A percentile compares a stretch with the other conserved stretches of the same genome.
Conservation (phyloP, 2,888 invertebrate species). For the Drosophila trichaetosa region DNA sequence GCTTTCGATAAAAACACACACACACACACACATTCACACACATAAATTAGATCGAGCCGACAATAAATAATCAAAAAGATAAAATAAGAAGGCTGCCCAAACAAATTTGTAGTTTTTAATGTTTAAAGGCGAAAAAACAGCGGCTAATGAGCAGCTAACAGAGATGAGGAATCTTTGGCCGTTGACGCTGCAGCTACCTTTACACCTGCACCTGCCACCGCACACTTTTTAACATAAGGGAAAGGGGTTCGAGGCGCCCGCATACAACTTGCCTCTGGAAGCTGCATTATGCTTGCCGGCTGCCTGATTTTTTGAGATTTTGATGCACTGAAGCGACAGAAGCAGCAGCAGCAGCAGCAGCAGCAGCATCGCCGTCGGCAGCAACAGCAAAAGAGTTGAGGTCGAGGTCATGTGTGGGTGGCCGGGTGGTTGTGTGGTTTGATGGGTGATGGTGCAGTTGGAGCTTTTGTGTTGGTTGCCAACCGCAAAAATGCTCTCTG, state of each 20-base stretch:
- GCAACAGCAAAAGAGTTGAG: conserved; percentile 53
- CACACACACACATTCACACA: conserved; percentile 21
- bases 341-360: conserved; percentile 17
- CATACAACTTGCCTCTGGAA: conserved; percentile 36
- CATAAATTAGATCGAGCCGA: conserved; percentile 55
- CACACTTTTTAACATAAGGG: conserved; percentile 16
- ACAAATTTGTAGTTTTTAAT: conserved; percentile 38
- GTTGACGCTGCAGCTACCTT: conserved; percentile 3
- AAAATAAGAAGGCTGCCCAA: conserved; percentile 14
- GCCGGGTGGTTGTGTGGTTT: not conserved
- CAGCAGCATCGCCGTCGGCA: conserved; percentile 30
- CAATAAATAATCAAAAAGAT: conserved; percentile 49
- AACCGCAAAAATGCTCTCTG: conserved; percentile 69
- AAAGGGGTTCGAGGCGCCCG: conserved; percentile 33
- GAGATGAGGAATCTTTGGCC: conserved; percentile 29
- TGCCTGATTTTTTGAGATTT: conserved; percentile 75
- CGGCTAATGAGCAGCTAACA: conserved; percentile 60
- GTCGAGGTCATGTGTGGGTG: conserved; percentile 59
- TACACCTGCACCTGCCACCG: conserved; percentile 12
- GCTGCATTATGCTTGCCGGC: conserved; percentile 66
- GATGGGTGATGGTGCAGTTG: conserved; percentile 23
- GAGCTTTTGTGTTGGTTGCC: conserved; percentile 62
- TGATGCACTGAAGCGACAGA: conserved; percentile 54
- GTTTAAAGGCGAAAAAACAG: conserved; percentile 43
- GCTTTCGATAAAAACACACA: conserved; percentile 41